These are phyloP conservation scores for Trichacis sp. DNA, from an alignment of 2,888 invertebrate species.

Conservation along the genomic window DNA sequence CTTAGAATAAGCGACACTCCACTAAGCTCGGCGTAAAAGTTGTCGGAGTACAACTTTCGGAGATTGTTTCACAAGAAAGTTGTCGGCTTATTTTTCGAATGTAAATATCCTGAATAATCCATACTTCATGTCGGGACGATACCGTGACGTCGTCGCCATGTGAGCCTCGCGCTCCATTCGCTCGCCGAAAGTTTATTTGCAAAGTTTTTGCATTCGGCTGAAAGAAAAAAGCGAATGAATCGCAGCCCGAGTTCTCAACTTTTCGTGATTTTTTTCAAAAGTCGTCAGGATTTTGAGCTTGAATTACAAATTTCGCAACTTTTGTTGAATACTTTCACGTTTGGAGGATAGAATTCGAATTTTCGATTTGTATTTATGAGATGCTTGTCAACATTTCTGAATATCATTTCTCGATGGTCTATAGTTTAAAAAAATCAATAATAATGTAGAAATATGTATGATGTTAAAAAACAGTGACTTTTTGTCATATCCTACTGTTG, in stretches of 20 bases:
- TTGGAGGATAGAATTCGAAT: no score
- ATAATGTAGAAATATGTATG: no score
- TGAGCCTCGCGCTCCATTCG: constrained; percentile 48
- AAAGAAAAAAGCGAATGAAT: constrained; percentile 28
- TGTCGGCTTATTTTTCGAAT: constrained; percentile 65
- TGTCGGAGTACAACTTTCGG: constrained; percentile 33
- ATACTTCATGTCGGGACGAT: constrained; percentile 65
- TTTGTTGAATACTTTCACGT: no score
- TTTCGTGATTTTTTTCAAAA: no score
- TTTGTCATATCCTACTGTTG: no score
- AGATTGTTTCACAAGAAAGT: constrained; percentile 48
- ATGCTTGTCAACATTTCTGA: no score
- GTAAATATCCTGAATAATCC: constrained; percentile 67
- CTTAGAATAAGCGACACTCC: constrained; percentile 40
- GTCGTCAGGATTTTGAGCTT: no score
- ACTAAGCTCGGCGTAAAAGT: constrained; percentile 42
- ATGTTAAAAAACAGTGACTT: no score
- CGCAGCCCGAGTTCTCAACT: constrained; percentile 8
- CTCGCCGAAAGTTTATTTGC: constrained; percentile 60
- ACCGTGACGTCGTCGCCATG: constrained; percentile 50
- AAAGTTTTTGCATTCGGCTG: constrained; percentile 52
- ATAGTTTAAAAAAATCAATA: no score
- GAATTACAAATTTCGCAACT: no score
- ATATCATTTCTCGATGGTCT: no score
- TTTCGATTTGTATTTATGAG: no score